Conservation (phyloP, 2,113 vertebrate genomes). For the Caranx melampygus region DNA sequence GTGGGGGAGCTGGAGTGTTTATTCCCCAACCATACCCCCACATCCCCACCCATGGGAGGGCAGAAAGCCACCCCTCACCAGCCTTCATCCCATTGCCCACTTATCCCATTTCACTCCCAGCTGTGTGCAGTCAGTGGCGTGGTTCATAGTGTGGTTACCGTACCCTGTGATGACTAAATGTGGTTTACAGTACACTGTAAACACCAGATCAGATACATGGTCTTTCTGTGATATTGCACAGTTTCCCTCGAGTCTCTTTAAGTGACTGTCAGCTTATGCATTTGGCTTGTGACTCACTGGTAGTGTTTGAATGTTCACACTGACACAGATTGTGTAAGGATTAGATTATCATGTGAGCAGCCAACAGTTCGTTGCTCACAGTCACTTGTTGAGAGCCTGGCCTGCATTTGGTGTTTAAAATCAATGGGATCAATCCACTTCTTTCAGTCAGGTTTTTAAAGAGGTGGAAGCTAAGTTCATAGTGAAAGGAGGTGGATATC, state of each 20-base stretch:
- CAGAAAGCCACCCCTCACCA: conserved; percentile 78
- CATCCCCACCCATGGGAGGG: conserved; percentile 76
- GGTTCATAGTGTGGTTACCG: conserved; percentile 25
- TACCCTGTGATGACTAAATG: conserved; percentile 38
- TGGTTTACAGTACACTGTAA: conserved; percentile 9
- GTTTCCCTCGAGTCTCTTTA: conserved; percentile 2
- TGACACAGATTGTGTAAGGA: conserved; percentile 20
- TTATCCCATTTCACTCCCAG: conserved; percentile 66
- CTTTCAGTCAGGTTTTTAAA: conserved; percentile 35
- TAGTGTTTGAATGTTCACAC: conserved; percentile 9
- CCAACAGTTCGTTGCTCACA: conserved; percentile 29
- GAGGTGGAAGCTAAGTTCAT: conserved; percentile 50
- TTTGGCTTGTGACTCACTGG: conserved; percentile 8
- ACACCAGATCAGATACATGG: background rate
- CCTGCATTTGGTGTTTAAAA: conserved; percentile 36
- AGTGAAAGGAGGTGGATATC: conserved; percentile 52
- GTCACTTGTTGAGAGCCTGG: conserved; percentile 56
- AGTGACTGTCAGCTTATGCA: background rate
- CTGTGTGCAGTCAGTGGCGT: conserved; percentile 63
- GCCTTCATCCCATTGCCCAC: conserved; percentile 61
- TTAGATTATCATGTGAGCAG: conserved; percentile 26
- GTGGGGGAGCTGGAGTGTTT: conserved; percentile 68
- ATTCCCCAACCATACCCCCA: conserved; percentile 71
- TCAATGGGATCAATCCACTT: conserved; percentile 42
- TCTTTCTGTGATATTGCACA: background rate